These are phyloP conservation scores for Eulemur mongoz DNA, from an alignment of 2,797 vertebrate genomes.

Conservation along the genomic window DNA sequence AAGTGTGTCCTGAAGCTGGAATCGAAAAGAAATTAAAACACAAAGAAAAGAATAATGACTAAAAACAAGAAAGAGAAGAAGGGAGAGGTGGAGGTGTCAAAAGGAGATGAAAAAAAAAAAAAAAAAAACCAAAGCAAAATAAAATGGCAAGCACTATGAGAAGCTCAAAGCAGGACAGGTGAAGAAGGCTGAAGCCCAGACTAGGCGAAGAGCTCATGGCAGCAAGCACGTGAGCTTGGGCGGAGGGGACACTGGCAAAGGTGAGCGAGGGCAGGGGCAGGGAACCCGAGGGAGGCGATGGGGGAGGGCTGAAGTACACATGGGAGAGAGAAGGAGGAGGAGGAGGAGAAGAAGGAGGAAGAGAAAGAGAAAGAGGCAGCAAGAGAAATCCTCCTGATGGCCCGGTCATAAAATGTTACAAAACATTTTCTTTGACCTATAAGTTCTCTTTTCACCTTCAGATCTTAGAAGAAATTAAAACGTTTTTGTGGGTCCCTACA, in stretches of 20 bases:
- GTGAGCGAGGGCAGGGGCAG: background rate
- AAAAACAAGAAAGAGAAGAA: background rate
- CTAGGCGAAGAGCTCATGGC: background rate
- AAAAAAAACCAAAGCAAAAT: background rate
- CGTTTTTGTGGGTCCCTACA: background rate
- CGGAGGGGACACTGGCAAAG: background rate
- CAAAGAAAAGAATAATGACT: background rate
- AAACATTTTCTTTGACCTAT: background rate
- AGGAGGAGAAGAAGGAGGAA: too few relatives aligned
- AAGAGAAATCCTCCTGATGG: background rate
- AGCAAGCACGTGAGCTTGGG: accelerated
- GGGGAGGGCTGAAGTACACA: background rate
- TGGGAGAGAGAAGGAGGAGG: background rate
- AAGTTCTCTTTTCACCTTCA: background rate
- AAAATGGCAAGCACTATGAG: too few relatives aligned
- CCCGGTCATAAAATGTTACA: background rate
- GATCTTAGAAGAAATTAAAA: background rate
- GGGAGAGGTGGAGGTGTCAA: background rate
- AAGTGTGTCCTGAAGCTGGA: background rate
- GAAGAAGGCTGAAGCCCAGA: background rate
- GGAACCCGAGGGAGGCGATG: accelerated
- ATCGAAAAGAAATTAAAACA: background rate
- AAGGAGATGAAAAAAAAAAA: too few relatives aligned
- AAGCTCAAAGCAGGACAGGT: too few relatives aligned
- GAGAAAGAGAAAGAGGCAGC: background rate